Evolutionary conservation across 2,113 vertebrate species (phyloP).

Genomic region (Hippolais icterina): DNA sequence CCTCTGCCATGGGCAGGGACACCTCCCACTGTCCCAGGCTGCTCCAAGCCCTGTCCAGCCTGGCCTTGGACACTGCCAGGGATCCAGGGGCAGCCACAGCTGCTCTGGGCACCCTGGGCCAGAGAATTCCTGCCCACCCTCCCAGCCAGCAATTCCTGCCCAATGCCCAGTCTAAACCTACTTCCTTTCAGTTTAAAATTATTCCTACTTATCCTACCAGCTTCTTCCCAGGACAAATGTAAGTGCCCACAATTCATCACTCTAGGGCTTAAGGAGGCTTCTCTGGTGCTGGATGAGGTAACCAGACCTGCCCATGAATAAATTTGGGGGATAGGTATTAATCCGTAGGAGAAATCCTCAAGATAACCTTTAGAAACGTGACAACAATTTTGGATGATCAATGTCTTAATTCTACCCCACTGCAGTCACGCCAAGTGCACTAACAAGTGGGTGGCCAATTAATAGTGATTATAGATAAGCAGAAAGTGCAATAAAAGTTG

Average conservation of each 20-base stretch:
- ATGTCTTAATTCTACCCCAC: neutral
- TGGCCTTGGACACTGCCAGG: neutral
- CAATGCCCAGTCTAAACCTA: neutral
- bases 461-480: neutral
- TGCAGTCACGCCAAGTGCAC: neutral
- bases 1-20: neutral
- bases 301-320: neutral
- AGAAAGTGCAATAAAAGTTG: neutral
- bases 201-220: neutral
- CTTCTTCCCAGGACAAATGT: neutral
- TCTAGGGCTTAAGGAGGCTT: neutral
- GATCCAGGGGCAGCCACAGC: neutral
- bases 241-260: fast-evolving
- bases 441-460: neutral
- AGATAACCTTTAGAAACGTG: neutral
- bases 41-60: fast-evolving
- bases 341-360: neutral
- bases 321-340: neutral
- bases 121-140: neutral
- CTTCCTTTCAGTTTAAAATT: neutral
- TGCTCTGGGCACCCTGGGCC: neutral
- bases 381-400: neutral
- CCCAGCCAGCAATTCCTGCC: fast-evolving
- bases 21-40: fast-evolving
- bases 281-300: neutral